Percentiles rank a stretch among this genome's conserved stretches.
These are phyloP conservation scores for Papilio glaucus DNA, from an alignment of 1,140 invertebrate genomes.

Conservation along the genomic window DNA sequence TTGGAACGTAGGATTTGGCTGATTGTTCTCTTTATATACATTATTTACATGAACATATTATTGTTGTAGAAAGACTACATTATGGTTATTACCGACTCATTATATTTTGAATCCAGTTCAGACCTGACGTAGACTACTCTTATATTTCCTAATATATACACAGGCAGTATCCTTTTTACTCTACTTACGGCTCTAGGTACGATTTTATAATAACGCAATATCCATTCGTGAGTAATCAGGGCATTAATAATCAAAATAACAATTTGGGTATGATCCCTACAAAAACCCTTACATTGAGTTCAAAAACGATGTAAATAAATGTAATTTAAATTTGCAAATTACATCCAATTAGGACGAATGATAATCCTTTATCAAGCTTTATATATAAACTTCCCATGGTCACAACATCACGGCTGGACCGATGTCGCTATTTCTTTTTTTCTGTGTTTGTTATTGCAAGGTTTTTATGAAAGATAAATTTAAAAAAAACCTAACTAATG, in stretches of 20 bases:
- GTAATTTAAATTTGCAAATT: too few relatives aligned
- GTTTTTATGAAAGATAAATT: too few relatives aligned
- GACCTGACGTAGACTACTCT: not conserved
- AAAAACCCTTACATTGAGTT: not conserved
- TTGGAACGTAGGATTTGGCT: not conserved
- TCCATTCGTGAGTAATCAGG: not conserved
- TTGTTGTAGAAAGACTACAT: not conserved
- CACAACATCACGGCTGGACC: too few relatives aligned
- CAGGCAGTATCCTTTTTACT: not conserved
- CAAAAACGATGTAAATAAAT: not conserved
- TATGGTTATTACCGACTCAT: not conserved
- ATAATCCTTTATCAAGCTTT: too few relatives aligned
- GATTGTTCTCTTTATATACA: not conserved
- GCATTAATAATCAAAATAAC: constrained; percentile 2
- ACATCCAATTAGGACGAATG: too few relatives aligned
- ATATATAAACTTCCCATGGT: too few relatives aligned
- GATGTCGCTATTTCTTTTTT: too few relatives aligned
- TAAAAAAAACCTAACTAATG: too few relatives aligned
- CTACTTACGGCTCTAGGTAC: not conserved
- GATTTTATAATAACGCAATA: not conserved
- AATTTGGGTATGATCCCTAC: not conserved
- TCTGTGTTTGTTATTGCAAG: too few relatives aligned
- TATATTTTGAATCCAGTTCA: not conserved
- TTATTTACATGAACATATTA: not conserved
- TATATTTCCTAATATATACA: not conserved